A percentile compares a stretch with the other conserved stretches of the same genome.
phyloP scores from a whole-genome alignment of 2,888 invertebrate genomes.

The Troides helena region DNA sequence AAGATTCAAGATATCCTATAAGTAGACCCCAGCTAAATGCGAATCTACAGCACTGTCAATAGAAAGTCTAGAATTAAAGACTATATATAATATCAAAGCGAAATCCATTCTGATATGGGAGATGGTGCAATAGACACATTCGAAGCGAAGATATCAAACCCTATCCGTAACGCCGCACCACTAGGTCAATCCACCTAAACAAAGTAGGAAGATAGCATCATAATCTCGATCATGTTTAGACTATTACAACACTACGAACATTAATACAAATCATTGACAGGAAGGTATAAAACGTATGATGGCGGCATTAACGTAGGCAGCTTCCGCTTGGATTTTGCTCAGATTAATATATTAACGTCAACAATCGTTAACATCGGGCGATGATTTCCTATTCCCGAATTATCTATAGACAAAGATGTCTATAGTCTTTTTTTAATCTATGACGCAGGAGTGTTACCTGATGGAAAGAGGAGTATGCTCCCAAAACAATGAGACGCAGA shows the following conservation, averaged over 20 bases:
- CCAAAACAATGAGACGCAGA: too few species aligned
- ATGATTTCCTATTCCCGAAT: slow-evolving; percentile 56
- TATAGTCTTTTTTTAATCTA: background rate
- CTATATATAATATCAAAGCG: background rate
- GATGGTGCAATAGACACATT: background rate
- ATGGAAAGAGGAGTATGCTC: too few species aligned
- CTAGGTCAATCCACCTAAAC: background rate
- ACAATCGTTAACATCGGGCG: slow-evolving; percentile 75
- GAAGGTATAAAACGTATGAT: slow-evolving; percentile 60
- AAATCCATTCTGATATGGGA: background rate
- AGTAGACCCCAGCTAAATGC: background rate
- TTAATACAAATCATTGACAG: slow-evolving; percentile 45
- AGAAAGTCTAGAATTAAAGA: background rate
- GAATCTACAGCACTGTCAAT: background rate
- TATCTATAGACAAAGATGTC: background rate
- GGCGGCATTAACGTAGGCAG: slow-evolving; percentile 72
- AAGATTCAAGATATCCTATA: background rate
- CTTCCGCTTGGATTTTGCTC: slow-evolving; percentile 69
- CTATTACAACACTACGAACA: slow-evolving; percentile 34
- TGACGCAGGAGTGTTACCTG: too few species aligned
- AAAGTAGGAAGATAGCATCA: slow-evolving; percentile 15
- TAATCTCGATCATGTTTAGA: slow-evolving; percentile 11
- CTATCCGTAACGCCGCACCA: background rate
- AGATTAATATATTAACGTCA: slow-evolving; percentile 71
- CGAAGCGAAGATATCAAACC: background rate